Evolutionary conservation across 2,113 vertebrate genomes (phyloP).

Genomic region (Heliornis fulica): DNA sequence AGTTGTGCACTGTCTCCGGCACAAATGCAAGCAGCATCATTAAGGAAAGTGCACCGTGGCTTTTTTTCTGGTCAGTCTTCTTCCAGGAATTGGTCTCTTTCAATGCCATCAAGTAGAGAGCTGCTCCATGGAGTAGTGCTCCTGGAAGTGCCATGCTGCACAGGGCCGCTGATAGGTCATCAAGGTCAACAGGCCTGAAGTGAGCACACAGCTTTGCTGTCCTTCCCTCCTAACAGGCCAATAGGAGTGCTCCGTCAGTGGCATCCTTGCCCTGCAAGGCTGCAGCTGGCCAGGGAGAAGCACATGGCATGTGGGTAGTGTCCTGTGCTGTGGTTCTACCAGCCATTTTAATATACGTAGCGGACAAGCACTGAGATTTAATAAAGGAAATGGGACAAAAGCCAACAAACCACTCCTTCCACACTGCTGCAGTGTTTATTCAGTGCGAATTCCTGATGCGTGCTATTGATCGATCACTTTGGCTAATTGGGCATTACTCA

Average conservation of each 20-base stretch:
- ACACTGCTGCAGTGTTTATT: neutral
- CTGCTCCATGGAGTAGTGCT: neutral
- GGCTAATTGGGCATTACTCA: conserved; percentile 13
- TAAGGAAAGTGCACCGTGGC: neutral
- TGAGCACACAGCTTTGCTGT: neutral
- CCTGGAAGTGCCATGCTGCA: neutral
- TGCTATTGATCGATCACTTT: conserved; percentile 15
- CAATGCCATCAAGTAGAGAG: neutral
- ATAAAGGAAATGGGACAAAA: neutral
- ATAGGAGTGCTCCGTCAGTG: neutral
- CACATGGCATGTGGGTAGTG: neutral
- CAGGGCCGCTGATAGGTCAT: neutral
- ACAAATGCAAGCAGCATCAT: neutral
- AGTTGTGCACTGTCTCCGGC: neutral
- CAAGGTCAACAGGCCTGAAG: neutral
- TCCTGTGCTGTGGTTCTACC: neutral
- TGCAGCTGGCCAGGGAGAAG: neutral
- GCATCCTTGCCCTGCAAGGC: neutral
- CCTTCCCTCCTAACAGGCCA: neutral
- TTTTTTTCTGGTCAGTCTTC: neutral
- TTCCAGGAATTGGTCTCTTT: neutral
- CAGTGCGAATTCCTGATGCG: conserved; percentile 15
- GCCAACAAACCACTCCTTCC: neutral
- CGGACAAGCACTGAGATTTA: neutral
- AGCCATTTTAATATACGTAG: neutral